Percentiles rank a stretch among this genome's conserved stretches.
Conservation (phyloP, 2,888 invertebrate species). For the Lithosia quadra region DNA sequence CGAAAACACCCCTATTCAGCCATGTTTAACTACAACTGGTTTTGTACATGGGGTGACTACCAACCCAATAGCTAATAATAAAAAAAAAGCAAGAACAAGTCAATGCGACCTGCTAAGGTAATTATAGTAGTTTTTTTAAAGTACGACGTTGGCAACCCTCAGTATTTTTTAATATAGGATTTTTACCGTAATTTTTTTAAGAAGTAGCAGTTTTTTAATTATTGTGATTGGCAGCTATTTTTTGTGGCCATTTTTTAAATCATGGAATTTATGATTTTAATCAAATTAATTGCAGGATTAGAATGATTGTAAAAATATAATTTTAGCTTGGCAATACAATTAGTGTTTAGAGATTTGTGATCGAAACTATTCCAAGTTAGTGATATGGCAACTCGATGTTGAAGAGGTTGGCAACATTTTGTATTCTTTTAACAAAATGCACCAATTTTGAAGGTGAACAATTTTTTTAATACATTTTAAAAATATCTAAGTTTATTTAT, state of each 20-base stretch:
- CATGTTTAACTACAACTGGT: conserved; percentile 77
- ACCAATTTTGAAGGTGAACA: background rate
- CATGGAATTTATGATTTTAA: conserved; percentile 39
- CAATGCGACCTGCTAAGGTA: conserved; percentile 23
- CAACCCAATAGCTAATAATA: conserved; percentile 72
- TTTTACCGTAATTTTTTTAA: conserved; percentile 5
- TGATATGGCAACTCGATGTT: conserved; percentile 35
- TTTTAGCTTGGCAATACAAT: conserved; percentile 40
- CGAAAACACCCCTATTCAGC: conserved; percentile 80
- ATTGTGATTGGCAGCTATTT: conserved; percentile 16
- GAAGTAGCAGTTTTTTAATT: conserved; percentile 35
- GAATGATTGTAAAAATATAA: conserved; percentile 17
- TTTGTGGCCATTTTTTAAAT: conserved; percentile 32
- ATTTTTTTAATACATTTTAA: background rate
- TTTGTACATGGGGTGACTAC: conserved; percentile 70
- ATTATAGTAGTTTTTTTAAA: conserved; percentile 34
- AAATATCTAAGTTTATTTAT: background rate
- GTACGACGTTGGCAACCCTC: conserved; percentile 46
- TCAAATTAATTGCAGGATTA: conserved; percentile 20
- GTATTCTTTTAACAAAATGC: conserved; percentile 1
- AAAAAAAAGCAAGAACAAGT: conserved; percentile 12
- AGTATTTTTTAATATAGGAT: conserved; percentile 33
- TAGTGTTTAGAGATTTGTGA: conserved; percentile 45
- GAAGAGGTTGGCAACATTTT: conserved; percentile 48
- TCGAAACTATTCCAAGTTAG: conserved; percentile 48